Evolutionary conservation across 2,113 vertebrate genomes (phyloP).

Genomic region (Elachura formosa): DNA sequence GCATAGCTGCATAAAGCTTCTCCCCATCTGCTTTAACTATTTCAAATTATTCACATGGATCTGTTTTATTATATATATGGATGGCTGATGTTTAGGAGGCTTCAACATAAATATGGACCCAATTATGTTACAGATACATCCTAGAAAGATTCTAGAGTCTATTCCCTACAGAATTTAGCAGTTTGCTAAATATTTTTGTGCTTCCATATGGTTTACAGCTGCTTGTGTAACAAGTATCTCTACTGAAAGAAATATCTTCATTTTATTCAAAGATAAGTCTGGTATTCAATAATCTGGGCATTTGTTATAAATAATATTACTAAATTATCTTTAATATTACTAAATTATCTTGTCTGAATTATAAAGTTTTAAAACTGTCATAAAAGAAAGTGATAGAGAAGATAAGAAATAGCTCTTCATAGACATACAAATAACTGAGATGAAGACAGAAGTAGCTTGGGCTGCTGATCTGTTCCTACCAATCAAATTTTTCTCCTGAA

Average conservation of each 20-base stretch:
- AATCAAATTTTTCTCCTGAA: background rate
- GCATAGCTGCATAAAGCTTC: background rate
- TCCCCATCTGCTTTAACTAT: background rate
- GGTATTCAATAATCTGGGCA: background rate
- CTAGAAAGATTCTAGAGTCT: background rate
- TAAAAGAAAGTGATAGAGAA: background rate
- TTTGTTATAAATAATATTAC: background rate
- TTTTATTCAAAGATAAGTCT: background rate
- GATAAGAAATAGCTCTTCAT: background rate
- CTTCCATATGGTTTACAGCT: background rate
- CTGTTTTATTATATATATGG: background rate
- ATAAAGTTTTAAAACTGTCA: background rate
- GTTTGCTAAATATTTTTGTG: background rate
- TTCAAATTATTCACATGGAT: background rate
- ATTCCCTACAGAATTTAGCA: background rate
- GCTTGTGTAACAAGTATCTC: background rate
- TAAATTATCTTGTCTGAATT: background rate
- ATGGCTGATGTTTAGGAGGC: background rate
- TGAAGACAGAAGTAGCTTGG: background rate
- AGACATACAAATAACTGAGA: background rate
- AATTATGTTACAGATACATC: background rate
- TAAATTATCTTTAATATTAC: background rate
- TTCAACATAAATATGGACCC: rapidly evolving
- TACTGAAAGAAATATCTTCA: background rate
- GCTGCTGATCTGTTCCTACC: background rate